Evolutionary conservation across 2,797 vertebrate species (phyloP), one percentile per base, ranked within the genome.

Genomic region (Gadopsis bispinosus): DNA sequence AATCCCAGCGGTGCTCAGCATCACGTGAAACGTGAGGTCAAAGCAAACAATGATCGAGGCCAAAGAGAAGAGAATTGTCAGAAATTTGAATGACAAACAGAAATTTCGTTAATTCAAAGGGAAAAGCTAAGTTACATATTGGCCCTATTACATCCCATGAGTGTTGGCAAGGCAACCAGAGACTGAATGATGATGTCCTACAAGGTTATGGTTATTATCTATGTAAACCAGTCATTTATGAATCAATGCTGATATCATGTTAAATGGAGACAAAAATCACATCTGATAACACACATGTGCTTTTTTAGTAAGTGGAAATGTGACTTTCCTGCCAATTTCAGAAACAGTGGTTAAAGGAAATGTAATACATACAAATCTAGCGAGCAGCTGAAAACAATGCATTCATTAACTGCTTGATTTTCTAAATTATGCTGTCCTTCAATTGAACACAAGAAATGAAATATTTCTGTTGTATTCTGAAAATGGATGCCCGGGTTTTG

Each of bases 1-100:
- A 84, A 64, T 47, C 48, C 41, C 19, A 29, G 73, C 62, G 67
- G 26, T 29, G 75, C 74, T 89, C 59, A 84, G 77, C 67, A 48
- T 68, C 73, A 60, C 61, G 85, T 89, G 71, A 87, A 80, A 91
- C 81, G 76, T 85, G 53, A 78, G 71, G 76, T 88, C 70, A 84
- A 67, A 62, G 16, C 50, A 80, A 81, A 79, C 61, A 70, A 47
- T 33, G 8, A 67, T 3, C 5, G 26, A 71, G 11, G 66, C 29
- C 43, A 69, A 54, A 63, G 50, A 60, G 16, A 67, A 69, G 48
- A 48, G 79, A 5, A 86, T 79, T 77, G 72, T 56, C 50, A 65
- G 54, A 61, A 37, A 66, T 79, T 22, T 84, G 12, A 78, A 73
- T 54, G 67, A 81, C 51, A 84, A 48, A 74, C 26, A 26, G 26